Percentiles rank a stretch among this genome's conserved stretches.
phyloP scores from a whole-genome alignment of 23 tunicate genomes.

The Trididemnum clinides region DNA sequence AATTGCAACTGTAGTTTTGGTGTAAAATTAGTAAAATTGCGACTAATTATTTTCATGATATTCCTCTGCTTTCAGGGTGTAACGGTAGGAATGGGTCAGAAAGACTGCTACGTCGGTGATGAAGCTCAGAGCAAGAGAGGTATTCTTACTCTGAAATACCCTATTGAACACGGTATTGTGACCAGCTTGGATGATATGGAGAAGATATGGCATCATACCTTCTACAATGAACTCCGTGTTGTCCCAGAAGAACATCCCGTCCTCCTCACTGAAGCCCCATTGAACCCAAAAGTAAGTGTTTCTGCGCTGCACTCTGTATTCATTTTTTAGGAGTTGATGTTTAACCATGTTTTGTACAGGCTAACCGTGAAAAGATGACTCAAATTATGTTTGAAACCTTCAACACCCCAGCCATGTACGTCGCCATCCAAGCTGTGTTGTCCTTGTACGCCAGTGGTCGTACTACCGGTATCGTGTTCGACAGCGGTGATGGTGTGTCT shows the following conservation, averaged over 20 bases:
- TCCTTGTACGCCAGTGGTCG: slow-evolving; percentile 92
- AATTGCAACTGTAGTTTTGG: no score
- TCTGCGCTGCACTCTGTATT: no score
- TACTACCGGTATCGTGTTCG: slow-evolving; percentile 85
- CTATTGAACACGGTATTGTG: slow-evolving; percentile 83
- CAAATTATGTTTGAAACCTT: slow-evolving; percentile 99
- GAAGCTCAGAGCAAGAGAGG: slow-evolving; percentile 88
- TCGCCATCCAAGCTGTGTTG: slow-evolving; percentile 98
- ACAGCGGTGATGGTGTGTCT: slow-evolving; percentile 81
- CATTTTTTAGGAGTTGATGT: no score
- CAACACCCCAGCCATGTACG: slow-evolving; percentile 99
- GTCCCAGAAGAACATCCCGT: slow-evolving; percentile 87
- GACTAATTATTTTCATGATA: no score
- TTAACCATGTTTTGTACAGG: slow-evolving; percentile 62
- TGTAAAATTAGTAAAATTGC: no score
- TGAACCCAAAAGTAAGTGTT: slow-evolving; percentile 64
- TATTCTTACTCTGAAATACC: slow-evolving; percentile 77
- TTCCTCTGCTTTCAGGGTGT: slow-evolving; percentile 65
- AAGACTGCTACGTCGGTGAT: slow-evolving; percentile 86
- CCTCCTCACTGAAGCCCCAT: slow-evolving; percentile 78
- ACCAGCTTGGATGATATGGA: slow-evolving; percentile 93
- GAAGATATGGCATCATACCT: slow-evolving; percentile 91
- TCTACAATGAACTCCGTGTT: slow-evolving; percentile 88
- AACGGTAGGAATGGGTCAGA: slow-evolving; percentile 89
- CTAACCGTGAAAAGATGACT: slow-evolving; percentile 99